phyloP scores from a whole-genome alignment of 2,113 vertebrate genomes.

The Mesoclemmys tuberculata region DNA sequence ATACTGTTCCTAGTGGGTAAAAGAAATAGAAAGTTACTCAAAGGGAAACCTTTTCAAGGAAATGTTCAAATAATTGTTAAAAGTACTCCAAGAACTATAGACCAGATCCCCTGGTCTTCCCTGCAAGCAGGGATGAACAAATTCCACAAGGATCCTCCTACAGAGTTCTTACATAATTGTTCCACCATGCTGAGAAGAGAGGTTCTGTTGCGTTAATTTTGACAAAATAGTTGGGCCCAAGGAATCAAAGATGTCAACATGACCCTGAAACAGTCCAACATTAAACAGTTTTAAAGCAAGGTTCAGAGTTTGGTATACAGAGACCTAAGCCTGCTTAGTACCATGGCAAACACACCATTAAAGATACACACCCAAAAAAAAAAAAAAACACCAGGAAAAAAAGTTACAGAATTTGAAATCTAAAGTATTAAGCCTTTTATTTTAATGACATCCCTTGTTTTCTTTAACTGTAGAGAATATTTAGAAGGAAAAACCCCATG shows the following conservation, averaged over 20 bases:
- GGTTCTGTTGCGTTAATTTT: background rate
- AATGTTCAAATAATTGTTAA: background rate
- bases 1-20: conserved; percentile 83
- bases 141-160: background rate
- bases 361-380: background rate
- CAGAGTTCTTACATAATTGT: background rate
- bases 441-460: background rate
- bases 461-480: background rate
- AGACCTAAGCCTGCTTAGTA: background rate
- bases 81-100: background rate
- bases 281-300: background rate
- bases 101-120: too few relatives aligned
- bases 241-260: background rate
- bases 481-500: background rate
- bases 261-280: background rate
- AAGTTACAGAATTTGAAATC: background rate
- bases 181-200: background rate
- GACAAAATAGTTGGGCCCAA: background rate
- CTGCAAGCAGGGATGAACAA: background rate
- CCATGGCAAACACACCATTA: background rate
- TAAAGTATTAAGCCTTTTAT: background rate
- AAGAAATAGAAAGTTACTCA: conserved; percentile 39
- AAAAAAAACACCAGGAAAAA: too few relatives aligned
- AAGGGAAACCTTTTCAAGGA: background rate
- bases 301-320: background rate